Evolutionary conservation across 2,797 vertebrate species (phyloP), one percentile per base, ranked within the genome.

Genomic region (Crenichthys baileyi): DNA sequence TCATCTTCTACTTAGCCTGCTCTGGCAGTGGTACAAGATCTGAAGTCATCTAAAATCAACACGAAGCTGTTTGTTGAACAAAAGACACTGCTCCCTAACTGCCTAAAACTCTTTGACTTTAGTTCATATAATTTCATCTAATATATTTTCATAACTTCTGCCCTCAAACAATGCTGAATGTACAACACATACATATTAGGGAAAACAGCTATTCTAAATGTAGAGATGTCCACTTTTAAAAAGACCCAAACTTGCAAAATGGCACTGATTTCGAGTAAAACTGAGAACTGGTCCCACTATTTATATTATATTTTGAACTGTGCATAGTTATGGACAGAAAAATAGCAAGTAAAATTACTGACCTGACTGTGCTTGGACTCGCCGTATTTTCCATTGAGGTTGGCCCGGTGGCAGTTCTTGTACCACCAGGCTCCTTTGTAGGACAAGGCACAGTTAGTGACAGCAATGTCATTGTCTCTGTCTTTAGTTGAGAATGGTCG

Each of bases 381-480:
- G 29, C 98, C 98, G 0, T 99, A 99, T 93, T 99, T 99, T 87
- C 98, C 98, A 0, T 99, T 99, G 92, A 99, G 98, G 93, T 99
- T 99, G 86, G 97, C 98, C 75, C 98, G 96, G 90, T 99, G 98
- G 92, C 98, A 99, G 93, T 99, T 99, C 95, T 99, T 99, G 50
- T 98, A 99, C 98, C 98, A 99, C 98, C 98, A 99, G 7, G 98
- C 98, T 79, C 98, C 98, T 95, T 99, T 99, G 94, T 99, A 99
- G 7, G 98, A 99, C 95, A 97, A 95, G 87, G 98, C 98, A 31
- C 98, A 99, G 94, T 99, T 99, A 86, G 98, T 99, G 81, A 99
- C 98, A 4, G 98, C 98, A 0, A 99, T 97, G 4, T 99, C 98
- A 0, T 99, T 99, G 95, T 99, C 98, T 89, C 97, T 95, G 94